Percentiles rank a stretch among this genome's conserved stretches.
Evolutionary conservation across 2,888 invertebrate genomes (phyloP).

Genomic region (Caenorhabditis auriculariae): DNA sequence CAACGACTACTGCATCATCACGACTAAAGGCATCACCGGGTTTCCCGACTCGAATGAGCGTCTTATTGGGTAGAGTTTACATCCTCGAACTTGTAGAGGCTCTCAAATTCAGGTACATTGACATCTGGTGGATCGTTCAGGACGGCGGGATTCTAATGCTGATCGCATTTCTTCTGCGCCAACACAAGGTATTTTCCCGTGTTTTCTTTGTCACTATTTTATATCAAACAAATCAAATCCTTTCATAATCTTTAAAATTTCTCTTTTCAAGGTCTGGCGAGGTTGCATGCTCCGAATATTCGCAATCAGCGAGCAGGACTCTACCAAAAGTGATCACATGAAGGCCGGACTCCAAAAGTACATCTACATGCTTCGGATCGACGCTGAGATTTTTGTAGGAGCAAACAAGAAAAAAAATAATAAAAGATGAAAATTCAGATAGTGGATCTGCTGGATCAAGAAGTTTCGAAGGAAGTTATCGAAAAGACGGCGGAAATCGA

Average conservation of each 20-base stretch:
- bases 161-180: constrained; percentile 73
- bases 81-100: no score
- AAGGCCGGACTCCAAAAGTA: constrained; percentile 96
- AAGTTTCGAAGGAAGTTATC: constrained; percentile 96
- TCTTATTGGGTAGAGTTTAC: constrained; percentile 72
- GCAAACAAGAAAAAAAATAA: not conserved
- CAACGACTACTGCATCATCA: constrained; percentile 89
- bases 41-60: constrained; percentile 86
- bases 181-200: constrained; percentile 74
- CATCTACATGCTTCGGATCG: constrained; percentile 88
- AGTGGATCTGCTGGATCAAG: constrained; percentile 80
- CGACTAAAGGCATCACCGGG: constrained; percentile 95
- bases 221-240: not conserved
- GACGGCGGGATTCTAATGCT: constrained; percentile 98
- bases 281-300: constrained; percentile 98
- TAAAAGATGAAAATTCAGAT: constrained; percentile 19
- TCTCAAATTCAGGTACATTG: constrained; percentile 74
- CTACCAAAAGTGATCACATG: constrained; percentile 70
- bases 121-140: constrained; percentile 96
- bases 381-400: constrained; percentile 76
- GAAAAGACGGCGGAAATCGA: constrained; percentile 98
- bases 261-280: constrained; percentile 74
- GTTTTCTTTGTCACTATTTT: not conserved
- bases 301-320: constrained; percentile 97
- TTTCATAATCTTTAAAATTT: not conserved